Evolutionary conservation across 2,888 invertebrate species (phyloP).

Genomic region (Polyommatus iphigenia): DNA sequence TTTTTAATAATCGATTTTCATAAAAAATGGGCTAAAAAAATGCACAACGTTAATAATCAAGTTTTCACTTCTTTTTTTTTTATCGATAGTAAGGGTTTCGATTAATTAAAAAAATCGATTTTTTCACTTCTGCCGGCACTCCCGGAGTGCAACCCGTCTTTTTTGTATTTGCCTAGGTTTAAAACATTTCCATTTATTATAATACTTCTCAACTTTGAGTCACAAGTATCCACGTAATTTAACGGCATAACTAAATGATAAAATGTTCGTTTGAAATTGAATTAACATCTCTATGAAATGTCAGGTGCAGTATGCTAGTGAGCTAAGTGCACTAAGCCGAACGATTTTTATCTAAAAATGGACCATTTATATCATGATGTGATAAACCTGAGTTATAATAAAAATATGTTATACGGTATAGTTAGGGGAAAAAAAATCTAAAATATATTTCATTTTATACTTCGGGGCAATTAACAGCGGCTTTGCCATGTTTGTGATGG

Average conservation of each 20-base stretch:
- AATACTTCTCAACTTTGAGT: background rate
- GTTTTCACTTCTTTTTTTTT: too few relatives aligned
- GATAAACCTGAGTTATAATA: background rate
- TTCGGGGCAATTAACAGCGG: too few relatives aligned
- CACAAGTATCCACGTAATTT: background rate
- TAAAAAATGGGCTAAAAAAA: too few relatives aligned
- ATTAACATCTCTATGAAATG: constrained; percentile 23
- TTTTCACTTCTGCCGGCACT: too few relatives aligned
- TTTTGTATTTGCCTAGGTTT: background rate
- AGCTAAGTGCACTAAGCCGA: constrained; percentile 4
- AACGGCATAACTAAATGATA: background rate
- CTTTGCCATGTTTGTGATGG: too few relatives aligned
- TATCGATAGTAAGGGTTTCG: too few relatives aligned
- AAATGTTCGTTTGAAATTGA: constrained; percentile 6
- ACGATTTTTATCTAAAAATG: constrained; percentile 19
- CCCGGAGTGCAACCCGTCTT: too few relatives aligned
- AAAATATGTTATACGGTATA: background rate
- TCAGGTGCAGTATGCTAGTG: background rate
- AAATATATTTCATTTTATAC: too few relatives aligned
- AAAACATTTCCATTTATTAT: background rate
- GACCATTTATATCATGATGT: background rate
- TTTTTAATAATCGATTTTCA: too few relatives aligned
- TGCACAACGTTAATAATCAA: too few relatives aligned
- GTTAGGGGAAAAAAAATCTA: too few relatives aligned
- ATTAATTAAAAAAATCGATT: too few relatives aligned